A percentile compares a stretch with the other conserved stretches of the same genome.
phyloP scores from a whole-genome alignment of 1,140 invertebrate genomes.

The Teleopsis dalmanni region DNA sequence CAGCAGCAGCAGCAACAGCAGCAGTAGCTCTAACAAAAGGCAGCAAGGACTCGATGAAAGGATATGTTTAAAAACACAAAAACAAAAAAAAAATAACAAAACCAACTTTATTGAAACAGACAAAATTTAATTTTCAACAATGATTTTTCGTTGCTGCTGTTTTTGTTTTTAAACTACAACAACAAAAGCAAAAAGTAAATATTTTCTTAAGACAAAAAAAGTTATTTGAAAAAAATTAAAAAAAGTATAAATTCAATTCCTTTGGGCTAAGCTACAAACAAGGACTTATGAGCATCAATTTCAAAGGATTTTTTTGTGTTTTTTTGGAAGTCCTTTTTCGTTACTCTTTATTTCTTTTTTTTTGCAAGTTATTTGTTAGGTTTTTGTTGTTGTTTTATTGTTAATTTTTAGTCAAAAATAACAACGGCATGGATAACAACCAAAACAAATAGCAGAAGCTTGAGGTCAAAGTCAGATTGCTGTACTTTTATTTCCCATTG shows the following conservation, averaged over 20 bases:
- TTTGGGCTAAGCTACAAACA: background rate
- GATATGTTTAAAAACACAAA: background rate
- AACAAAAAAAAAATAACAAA: background rate
- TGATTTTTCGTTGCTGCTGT: background rate
- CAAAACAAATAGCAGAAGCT: background rate
- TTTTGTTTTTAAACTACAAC: background rate
- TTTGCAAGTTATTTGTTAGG: too few species aligned
- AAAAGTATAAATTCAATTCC: background rate
- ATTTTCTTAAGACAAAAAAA: background rate
- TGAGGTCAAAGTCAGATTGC: background rate
- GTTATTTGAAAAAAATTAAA: background rate
- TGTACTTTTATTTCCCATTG: background rate
- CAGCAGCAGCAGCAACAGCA: too few species aligned
- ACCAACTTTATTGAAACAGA: slow-evolving; percentile 9
- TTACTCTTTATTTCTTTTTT: too few species aligned
- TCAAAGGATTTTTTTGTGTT: slow-evolving; percentile 4
- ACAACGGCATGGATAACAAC: background rate
- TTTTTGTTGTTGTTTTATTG: too few species aligned
- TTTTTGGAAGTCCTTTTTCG: too few species aligned
- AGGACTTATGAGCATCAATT: slow-evolving; percentile 4
- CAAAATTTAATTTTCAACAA: slow-evolving; percentile 12
- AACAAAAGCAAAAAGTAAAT: background rate
- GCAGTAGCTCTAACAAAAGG: slow-evolving; percentile 4
- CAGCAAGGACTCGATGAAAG: background rate
- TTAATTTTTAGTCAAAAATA: background rate